Evolutionary conservation across 2,888 invertebrate genomes (phyloP), one percentile per base, ranked within the genome.

Genomic region (Eupithecia abbreviata): DNA sequence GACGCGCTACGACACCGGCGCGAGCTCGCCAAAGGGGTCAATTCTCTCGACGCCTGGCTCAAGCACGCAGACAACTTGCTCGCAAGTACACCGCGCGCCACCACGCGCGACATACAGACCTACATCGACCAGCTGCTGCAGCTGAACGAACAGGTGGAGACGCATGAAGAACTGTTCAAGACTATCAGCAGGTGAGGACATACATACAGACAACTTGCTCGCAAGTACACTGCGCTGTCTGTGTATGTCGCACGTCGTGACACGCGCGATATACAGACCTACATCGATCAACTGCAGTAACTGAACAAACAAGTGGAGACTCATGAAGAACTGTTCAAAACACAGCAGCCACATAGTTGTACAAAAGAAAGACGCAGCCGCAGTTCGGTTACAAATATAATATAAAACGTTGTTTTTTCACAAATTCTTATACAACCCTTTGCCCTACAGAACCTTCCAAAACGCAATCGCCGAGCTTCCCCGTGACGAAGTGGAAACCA

Each of bases 111-210:
- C 85, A 97, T 99, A 71, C 97, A 97, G 88, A 95, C 96, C 13
- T 98, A 98, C 85, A 97, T 98, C 42, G 97, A 97, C 78, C 96
- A 97, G 82, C 92, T 99, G 72, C 95, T 98, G 91, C 96, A 96
- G 79, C 95, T 98, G 51, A 97, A 98, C 89, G 95, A 96, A 3
- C 98, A 98, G 93, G 96, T 98, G 1, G 98, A 98, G 85, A 96
- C 97, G 67, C 97, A 98, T 80, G 99, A 99, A 90, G 98, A 98
- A 79, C 93, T 98, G 3, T 99, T 99, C 89, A 98, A 99, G 91
- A 96, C 96, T 76, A 97, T 98, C 67, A 99, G 99, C 91, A 98
- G 94, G 94, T 94, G 73, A 71, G 84, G 18, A 47, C 9, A 47
- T 47, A 9, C 2, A 7, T 7, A 47, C 30, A 30, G 30, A 30